Base-by-base conservation (phyloP, 2,888 invertebrate genomes). In the Yponomeuta malinellus region DNA sequence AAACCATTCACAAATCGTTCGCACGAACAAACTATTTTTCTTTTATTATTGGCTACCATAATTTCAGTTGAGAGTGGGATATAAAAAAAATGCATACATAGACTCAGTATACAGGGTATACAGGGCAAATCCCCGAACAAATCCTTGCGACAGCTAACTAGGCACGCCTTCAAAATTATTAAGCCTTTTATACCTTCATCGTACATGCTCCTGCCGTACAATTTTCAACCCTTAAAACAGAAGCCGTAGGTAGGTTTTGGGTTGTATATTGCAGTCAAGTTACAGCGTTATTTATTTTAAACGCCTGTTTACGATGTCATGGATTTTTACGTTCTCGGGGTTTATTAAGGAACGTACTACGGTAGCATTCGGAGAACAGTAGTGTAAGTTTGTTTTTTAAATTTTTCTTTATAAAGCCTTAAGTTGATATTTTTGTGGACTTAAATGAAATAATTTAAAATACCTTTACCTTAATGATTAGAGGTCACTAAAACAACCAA, bases 91-190 rank as follows among this genome's bases (percentile, higher is more conserved):
- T 12, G 2, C 37, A 37, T 23, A 23, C 23, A 23, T 23, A 23
- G 23, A 5, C 33, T 33, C 33, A 33, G 33, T 33, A 33, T 33
- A 33, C 33, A 33, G 33, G 52, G 52, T 52, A 59, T 15, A 33
- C 77, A 74, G 82, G 79, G 84, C 86, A 86, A 89, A 89, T 88
- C 88, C 84, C 81, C 78, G 87, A 6, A 69, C 72, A 72, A 89
- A 91, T 90, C 90, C 90, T 81, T 73, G 77, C 80, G 81, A 83
- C 87, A 79, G 81, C 82, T 89, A 90, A 88, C 89, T 86, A 87
- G 84, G 88, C 90, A 92, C 90, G 91, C 87, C 86, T 88, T 86
- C 83, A 80, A 90, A 89, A 89, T 90, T 84, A 86, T 85, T 90
- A 90, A 89, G 84, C 88, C 84, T 86, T 86, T 86, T 84, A 76